Conservation (phyloP, 2,113 vertebrate species). For the Pollimyrus isidori region DNA sequence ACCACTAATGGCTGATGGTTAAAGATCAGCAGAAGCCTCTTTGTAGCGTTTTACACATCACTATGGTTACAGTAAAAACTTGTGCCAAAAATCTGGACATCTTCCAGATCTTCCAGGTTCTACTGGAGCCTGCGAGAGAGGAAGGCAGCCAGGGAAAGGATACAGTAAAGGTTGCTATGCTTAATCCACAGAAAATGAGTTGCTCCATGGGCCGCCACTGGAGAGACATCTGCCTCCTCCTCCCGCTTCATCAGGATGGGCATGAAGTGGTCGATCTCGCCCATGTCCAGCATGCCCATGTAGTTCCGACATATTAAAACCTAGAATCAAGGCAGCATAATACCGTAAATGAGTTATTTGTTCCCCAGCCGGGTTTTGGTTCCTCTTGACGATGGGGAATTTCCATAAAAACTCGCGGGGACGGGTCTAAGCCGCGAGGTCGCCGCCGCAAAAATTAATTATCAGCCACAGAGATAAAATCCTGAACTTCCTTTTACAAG, state of each 20-base stretch:
- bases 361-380: neutral
- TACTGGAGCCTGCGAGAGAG: neutral
- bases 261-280: constrained; percentile 68
- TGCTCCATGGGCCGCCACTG: constrained; percentile 56
- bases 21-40: constrained; percentile 36
- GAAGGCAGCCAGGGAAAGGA: constrained; percentile 41
- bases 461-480: neutral
- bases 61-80: neutral
- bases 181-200: constrained; percentile 70
- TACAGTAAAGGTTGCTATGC: constrained; percentile 71
- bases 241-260: constrained; percentile 66
- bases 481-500: neutral
- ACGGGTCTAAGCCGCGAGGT: neutral
- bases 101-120: neutral
- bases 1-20: constrained; percentile 58
- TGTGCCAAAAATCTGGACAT: neutral
- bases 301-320: constrained; percentile 69
- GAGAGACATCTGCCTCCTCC: constrained; percentile 60
- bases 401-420: neutral
- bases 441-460: neutral
- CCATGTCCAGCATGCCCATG: constrained; percentile 68
- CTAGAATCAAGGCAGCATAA: constrained; percentile 31
- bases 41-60: neutral
- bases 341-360: neutral
- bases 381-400: neutral